Evolutionary conservation across 1,140 invertebrate genomes (phyloP).

Genomic region (Ganaspis sp.): DNA sequence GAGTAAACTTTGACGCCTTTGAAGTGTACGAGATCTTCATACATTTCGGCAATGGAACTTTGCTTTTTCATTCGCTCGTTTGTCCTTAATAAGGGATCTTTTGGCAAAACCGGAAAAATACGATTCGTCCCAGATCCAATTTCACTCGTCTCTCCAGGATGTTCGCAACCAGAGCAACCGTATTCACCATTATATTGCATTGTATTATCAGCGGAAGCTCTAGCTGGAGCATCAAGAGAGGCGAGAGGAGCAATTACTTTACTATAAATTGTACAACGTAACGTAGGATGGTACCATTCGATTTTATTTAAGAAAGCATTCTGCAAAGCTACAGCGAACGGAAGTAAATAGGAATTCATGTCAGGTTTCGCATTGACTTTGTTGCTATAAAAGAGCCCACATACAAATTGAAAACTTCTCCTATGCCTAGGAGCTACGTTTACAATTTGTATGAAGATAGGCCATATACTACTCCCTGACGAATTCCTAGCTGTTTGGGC

Average conservation of each 20-base stretch:
- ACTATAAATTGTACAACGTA: neutral
- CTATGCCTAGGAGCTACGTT: neutral
- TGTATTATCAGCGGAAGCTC: neutral
- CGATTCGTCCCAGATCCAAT: slow-evolving; percentile 1
- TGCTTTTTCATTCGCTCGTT: neutral
- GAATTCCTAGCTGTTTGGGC: neutral
- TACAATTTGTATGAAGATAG: neutral
- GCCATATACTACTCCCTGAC: neutral
- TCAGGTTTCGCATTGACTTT: neutral
- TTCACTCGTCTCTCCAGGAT: neutral
- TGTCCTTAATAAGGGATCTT: neutral
- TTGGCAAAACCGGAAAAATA: neutral
- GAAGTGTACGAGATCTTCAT: neutral
- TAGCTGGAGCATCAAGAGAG: neutral
- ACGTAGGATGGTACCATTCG: neutral
- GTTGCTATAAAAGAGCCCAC: neutral
- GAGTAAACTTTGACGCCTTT: slow-evolving; percentile 16
- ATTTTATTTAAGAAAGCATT: neutral
- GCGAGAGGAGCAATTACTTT: slow-evolving; percentile 29
- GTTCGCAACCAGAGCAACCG: slow-evolving; percentile 23
- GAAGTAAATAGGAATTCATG: neutral
- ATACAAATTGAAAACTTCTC: neutral
- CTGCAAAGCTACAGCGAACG: neutral
- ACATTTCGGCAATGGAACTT: neutral
- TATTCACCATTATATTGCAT: slow-evolving; percentile 27